Conservation (phyloP, 2,888 invertebrate species). For the Watsonalla binaria region DNA sequence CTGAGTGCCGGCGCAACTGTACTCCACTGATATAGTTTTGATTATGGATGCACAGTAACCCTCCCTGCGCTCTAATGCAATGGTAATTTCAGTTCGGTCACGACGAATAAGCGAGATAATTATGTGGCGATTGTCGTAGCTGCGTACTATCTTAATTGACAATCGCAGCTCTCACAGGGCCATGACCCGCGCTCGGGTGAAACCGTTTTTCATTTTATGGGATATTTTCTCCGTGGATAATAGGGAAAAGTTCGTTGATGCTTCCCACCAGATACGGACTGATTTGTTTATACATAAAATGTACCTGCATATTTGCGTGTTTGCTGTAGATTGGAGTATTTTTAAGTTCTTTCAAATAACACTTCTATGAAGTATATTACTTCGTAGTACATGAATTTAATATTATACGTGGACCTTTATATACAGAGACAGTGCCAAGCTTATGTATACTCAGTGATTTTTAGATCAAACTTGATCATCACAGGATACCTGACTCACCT, state of each 20-base stretch:
- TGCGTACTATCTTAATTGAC: slow-evolving; percentile 67
- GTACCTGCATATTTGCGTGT: background rate
- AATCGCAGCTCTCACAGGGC: slow-evolving; percentile 67
- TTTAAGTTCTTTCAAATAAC: no score
- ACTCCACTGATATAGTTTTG: slow-evolving; percentile 71
- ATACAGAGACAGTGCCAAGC: no score
- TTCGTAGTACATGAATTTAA: no score
- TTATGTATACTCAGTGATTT: no score
- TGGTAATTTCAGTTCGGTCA: slow-evolving; percentile 69
- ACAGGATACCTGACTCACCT: no score
- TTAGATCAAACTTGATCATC: no score
- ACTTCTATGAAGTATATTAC: no score
- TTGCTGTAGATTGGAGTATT: no score
- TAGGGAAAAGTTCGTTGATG: slow-evolving; percentile 43
- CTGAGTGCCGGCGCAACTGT: slow-evolving; percentile 57
- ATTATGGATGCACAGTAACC: slow-evolving; percentile 68
- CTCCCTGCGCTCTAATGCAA: slow-evolving; percentile 72
- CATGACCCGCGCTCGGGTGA: slow-evolving; percentile 68
- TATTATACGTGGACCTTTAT: no score
- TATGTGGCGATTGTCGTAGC: slow-evolving; percentile 68
- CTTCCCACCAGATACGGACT: slow-evolving; percentile 30
- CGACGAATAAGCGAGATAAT: slow-evolving; percentile 74
- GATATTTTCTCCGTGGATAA: slow-evolving; percentile 61
- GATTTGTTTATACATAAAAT: background rate
- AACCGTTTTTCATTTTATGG: slow-evolving; percentile 69